phyloP scores from a whole-genome alignment of 2,888 invertebrate species.

The Agapostemon virescens region DNA sequence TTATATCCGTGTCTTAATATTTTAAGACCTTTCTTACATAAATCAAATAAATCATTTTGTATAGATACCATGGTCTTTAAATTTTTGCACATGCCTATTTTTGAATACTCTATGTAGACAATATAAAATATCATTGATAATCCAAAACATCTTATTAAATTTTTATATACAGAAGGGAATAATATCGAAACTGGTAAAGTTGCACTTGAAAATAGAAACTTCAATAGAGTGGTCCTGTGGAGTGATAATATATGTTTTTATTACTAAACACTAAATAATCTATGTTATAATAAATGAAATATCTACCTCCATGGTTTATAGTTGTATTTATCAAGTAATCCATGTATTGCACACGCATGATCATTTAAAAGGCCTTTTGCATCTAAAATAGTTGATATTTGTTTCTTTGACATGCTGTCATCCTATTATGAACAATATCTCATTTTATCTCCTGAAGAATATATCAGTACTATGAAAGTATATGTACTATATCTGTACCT shows the following conservation, averaged over 20 bases:
- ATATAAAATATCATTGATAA: slow-evolving; percentile 57
- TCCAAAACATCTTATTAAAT: slow-evolving; percentile 47
- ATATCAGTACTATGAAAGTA: background rate
- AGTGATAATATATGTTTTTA: slow-evolving; percentile 9
- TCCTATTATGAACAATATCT: slow-evolving; percentile 55
- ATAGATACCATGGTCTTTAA: slow-evolving; percentile 66
- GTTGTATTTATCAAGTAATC: slow-evolving; percentile 56
- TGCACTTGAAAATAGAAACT: slow-evolving; percentile 62
- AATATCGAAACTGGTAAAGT: slow-evolving; percentile 60
- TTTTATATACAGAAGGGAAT: slow-evolving; percentile 48
- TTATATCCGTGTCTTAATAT: slow-evolving; percentile 71
- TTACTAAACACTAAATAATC: background rate
- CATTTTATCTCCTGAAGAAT: background rate
- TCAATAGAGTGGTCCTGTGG: slow-evolving; percentile 61
- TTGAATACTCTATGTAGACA: slow-evolving; percentile 59
- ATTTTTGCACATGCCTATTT: slow-evolving; percentile 50
- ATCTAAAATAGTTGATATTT: slow-evolving; percentile 69
- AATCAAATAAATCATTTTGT: slow-evolving; percentile 72
- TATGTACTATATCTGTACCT: slow-evolving; percentile 52
- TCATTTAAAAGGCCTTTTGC: slow-evolving; percentile 74
- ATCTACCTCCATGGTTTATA: slow-evolving; percentile 42
- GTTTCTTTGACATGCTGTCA: slow-evolving; percentile 55
- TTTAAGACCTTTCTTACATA: slow-evolving; percentile 71
- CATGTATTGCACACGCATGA: slow-evolving; percentile 70
- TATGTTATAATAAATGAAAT: background rate